phyloP scores from a whole-genome alignment of 2,888 invertebrate species.

The Zaprionus obscuricornis region DNA sequence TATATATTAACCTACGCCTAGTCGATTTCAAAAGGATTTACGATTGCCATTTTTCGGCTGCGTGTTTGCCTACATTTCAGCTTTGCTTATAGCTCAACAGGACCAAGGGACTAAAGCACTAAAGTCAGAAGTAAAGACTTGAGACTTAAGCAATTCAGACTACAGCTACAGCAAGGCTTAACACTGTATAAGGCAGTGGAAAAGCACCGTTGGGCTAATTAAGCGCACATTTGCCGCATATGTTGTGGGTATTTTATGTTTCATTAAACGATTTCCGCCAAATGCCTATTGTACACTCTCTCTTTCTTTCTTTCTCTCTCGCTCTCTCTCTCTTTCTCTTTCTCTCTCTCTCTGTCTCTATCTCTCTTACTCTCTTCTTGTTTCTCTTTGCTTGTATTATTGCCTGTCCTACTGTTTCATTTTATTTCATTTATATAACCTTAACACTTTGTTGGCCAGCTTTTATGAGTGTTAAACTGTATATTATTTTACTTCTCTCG shows the following conservation, averaged over 20 bases:
- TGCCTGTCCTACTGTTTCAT: too few species aligned
- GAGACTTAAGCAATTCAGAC: too few species aligned
- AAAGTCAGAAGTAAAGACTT: too few species aligned
- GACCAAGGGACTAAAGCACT: slow-evolving; percentile 8
- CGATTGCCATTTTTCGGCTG: slow-evolving; percentile 32
- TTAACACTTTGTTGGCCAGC: slow-evolving; percentile 10
- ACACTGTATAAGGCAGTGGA: slow-evolving; percentile 30
- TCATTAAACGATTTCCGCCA: slow-evolving; percentile 41
- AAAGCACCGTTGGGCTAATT: slow-evolving; percentile 53
- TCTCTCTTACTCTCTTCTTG: too few species aligned
- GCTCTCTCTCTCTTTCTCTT: too few species aligned
- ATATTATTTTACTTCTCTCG: too few species aligned
- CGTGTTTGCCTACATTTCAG: slow-evolving; percentile 45
- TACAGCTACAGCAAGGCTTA: slow-evolving; percentile 9
- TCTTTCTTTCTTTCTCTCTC: slow-evolving; percentile 7
- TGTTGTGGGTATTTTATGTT: slow-evolving; percentile 39
- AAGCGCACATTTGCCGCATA: slow-evolving; percentile 48
- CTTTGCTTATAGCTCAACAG: slow-evolving; percentile 1
- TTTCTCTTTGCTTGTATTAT: too few species aligned
- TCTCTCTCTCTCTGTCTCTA: too few species aligned
- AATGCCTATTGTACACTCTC: slow-evolving; percentile 23
- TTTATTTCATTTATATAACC: too few species aligned
- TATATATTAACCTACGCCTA: slow-evolving; percentile 17
- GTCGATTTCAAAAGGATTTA: slow-evolving; percentile 26
- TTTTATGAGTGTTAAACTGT: too few species aligned